Evolutionary conservation across 1,140 invertebrate species (phyloP), one percentile per base, ranked within the genome.

Genomic region (Bilobella aurantiaca): DNA sequence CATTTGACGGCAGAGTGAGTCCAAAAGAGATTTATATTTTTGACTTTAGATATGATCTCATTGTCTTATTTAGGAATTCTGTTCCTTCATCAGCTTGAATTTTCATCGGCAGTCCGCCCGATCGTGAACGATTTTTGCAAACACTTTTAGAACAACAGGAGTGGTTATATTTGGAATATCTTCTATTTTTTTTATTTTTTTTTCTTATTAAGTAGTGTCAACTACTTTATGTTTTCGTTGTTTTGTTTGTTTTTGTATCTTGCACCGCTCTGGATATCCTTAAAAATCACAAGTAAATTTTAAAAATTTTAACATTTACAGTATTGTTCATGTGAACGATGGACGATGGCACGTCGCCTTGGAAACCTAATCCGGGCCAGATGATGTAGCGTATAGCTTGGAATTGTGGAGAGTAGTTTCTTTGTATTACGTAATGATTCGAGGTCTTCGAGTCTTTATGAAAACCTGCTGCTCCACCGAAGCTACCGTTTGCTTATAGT

Each of bases 41-140:
- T 42, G 8, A 12, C 34, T 42, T 42, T 53, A 56, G 37, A 25
- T 53, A 66, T 1, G 3, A 1, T 21, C 30, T 29, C 29, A 69
- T 34, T 2, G 18, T 25, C 1, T 16, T 12, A 30, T 57, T 62
- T 3, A 28, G 1, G 34, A 62, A 66, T 58, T 69, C 67, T 1
- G 21, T 30, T 27, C 67, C 67, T 46, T 12, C 12, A 37, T 69
- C 67, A n/a, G 32, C 27, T 1, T 42, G 32, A 16, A 69, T 14
- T 2, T 28, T 3, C 12, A 27, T n/a, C 2, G 67, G 63, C n/a
- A 28, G 23, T 32, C n/a, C 18, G 1, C 31, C 63, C 21, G 46
- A 61, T 31, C 34, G 21, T 27, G 47, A 2, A 16, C 58, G 18
- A 12, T 66, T 25, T 32, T 47, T 25, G 57, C 34, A 47, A 69